Evolutionary conservation across 2,888 invertebrate species (phyloP).

Genomic region (Plemyria rubiginata): DNA sequence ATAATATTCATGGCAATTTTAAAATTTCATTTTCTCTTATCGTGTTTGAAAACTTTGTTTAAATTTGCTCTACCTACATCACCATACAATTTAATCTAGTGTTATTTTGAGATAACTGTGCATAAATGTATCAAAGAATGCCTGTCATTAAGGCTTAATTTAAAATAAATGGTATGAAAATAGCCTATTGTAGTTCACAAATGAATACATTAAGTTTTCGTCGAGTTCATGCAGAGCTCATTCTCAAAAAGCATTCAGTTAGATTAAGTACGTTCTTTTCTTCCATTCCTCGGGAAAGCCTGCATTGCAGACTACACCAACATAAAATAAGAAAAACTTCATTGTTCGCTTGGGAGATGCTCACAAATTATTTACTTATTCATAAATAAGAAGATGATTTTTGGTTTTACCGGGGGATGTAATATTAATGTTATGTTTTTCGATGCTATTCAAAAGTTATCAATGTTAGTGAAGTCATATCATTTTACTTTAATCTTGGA

Average conservation of each 20-base stretch:
- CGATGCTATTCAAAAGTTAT: too few species aligned
- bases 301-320: slow-evolving; percentile 61
- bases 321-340: slow-evolving; percentile 54
- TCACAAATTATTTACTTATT: slow-evolving; percentile 27
- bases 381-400: slow-evolving; percentile 33
- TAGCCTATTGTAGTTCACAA: slow-evolving; percentile 25
- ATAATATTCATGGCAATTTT: slow-evolving; percentile 66
- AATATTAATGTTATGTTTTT: too few species aligned
- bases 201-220: slow-evolving; percentile 37
- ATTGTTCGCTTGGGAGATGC: slow-evolving; percentile 47
- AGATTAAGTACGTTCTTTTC: slow-evolving; percentile 48
- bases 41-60: slow-evolving; percentile 46
- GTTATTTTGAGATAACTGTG: slow-evolving; percentile 11
- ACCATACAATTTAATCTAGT: slow-evolving; percentile 33
- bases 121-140: neutral
- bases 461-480: neutral
- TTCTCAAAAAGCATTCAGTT: slow-evolving; percentile 50
- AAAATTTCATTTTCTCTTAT: slow-evolving; percentile 74
- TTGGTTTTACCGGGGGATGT: too few species aligned
- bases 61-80: slow-evolving; percentile 40
- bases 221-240: slow-evolving; percentile 42
- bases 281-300: slow-evolving; percentile 51
- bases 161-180: slow-evolving; percentile 2
- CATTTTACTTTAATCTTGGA: slow-evolving; percentile 8
- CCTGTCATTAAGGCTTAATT: neutral